Percentiles rank a stretch among this genome's conserved stretches.
Evolutionary conservation across 2,888 invertebrate species (phyloP).

Genomic region (Creontiades dilutus): DNA sequence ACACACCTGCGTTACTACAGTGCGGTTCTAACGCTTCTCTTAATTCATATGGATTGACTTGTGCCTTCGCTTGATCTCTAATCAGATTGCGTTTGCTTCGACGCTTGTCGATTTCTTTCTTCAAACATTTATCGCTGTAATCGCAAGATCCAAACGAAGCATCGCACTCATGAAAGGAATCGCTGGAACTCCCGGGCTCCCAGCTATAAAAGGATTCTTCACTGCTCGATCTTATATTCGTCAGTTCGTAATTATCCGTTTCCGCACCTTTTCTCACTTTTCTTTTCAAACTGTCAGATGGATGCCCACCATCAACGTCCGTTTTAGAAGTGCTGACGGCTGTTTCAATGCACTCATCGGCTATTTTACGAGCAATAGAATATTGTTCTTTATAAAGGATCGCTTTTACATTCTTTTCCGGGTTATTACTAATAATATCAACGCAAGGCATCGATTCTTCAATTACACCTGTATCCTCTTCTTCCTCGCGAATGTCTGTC

Average conservation of each 20-base stretch:
- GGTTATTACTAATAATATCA: neutral
- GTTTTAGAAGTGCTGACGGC: neutral
- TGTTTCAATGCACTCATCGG: neutral
- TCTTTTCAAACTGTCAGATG: neutral
- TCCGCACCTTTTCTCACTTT: neutral
- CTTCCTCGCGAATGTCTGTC: neutral
- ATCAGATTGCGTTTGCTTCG: neutral
- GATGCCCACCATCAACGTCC: neutral
- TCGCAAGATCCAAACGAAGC: neutral
- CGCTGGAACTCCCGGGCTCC: neutral
- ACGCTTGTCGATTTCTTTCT: neutral
- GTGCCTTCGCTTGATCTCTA: neutral
- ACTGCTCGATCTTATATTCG: neutral
- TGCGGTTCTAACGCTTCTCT: neutral
- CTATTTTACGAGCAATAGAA: neutral
- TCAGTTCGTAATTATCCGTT: neutral
- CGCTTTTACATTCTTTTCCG: neutral
- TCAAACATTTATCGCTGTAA: neutral
- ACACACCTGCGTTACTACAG: neutral
- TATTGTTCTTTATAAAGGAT: neutral
- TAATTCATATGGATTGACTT: neutral
- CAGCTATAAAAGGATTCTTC: slow-evolving; percentile 20
- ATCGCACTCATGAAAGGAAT: neutral
- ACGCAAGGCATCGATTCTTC: neutral
- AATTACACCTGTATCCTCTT: neutral